Percentiles rank a stretch among this genome's conserved stretches.
These are phyloP conservation scores for Camponotus pennsylvanicus DNA, from an alignment of 1,140 invertebrate species.

Conservation along the genomic window DNA sequence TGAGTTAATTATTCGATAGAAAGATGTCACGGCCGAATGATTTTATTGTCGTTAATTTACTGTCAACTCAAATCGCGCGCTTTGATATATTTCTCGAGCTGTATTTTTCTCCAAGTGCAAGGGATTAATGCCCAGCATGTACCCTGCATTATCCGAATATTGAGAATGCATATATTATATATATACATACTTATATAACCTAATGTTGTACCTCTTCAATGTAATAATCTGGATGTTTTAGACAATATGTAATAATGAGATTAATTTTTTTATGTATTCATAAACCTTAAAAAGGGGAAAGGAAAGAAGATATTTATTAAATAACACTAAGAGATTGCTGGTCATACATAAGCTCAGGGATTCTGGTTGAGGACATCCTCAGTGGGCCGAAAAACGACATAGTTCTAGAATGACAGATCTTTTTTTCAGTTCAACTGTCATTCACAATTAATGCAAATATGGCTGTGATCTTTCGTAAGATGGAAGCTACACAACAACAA, in stretches of 20 bases:
- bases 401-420: slow-evolving; percentile 71
- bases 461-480: slow-evolving; percentile 69
- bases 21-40: not conserved
- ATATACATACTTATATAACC: slow-evolving; percentile 65
- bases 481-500: slow-evolving; percentile 58
- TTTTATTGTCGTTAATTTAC: slow-evolving; percentile 8
- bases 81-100: slow-evolving; percentile 66
- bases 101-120: slow-evolving; percentile 82
- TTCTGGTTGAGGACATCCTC: slow-evolving; percentile 76
- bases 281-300: slow-evolving; percentile 64
- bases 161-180: slow-evolving; percentile 71
- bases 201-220: slow-evolving; percentile 81
- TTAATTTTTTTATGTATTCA: slow-evolving; percentile 77
- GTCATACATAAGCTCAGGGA: slow-evolving; percentile 70
- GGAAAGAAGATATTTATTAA: slow-evolving; percentile 42
- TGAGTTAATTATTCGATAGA: not conserved
- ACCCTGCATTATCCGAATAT: slow-evolving; percentile 79
- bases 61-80: not conserved
- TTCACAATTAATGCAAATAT: slow-evolving; percentile 69
- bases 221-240: slow-evolving; percentile 84
- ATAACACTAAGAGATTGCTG: slow-evolving; percentile 55
- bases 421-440: slow-evolving; percentile 67
- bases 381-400: slow-evolving; percentile 70
- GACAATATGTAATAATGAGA: slow-evolving; percentile 78
- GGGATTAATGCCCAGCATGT: slow-evolving; percentile 82